Evolutionary conservation across 2,888 invertebrate genomes (phyloP).

Genomic region (Pseudococcus longispinus): DNA sequence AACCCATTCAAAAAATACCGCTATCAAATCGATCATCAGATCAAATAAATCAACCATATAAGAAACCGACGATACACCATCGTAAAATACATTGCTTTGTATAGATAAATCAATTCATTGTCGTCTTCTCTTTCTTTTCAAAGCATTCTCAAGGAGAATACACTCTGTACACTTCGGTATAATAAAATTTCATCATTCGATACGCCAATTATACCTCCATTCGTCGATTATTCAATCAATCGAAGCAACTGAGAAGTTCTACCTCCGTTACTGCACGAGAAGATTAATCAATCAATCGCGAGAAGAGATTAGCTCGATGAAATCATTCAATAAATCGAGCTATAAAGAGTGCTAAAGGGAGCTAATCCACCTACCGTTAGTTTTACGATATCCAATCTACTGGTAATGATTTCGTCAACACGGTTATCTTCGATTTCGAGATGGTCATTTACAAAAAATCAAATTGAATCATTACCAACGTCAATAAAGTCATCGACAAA

Average conservation of each 20-base stretch:
- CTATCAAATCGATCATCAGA: neutral
- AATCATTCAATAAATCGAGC: neutral
- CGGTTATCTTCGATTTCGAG: too few species aligned
- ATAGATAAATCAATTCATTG: neutral
- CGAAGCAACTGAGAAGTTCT: neutral
- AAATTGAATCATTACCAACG: too few species aligned
- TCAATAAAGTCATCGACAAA: too few species aligned
- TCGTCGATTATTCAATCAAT: slow-evolving; percentile 1
- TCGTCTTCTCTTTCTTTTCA: neutral
- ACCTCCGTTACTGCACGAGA: neutral
- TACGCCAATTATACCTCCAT: neutral
- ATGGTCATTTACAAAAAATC: too few species aligned
- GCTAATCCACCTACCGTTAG: neutral
- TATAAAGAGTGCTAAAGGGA: too few species aligned
- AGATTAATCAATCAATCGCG: neutral
- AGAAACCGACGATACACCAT: neutral
- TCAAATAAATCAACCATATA: neutral
- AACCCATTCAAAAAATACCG: neutral
- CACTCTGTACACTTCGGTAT: neutral
- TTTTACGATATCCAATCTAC: too few species aligned
- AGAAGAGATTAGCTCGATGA: neutral
- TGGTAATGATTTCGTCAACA: too few species aligned
- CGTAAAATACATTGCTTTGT: neutral
- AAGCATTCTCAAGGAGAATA: neutral
- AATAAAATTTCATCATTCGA: slow-evolving; percentile 12